Evolutionary conservation across 2,113 vertebrate genomes (phyloP), one percentile per base, ranked within the genome.

Genomic region (Cairina moschata): DNA sequence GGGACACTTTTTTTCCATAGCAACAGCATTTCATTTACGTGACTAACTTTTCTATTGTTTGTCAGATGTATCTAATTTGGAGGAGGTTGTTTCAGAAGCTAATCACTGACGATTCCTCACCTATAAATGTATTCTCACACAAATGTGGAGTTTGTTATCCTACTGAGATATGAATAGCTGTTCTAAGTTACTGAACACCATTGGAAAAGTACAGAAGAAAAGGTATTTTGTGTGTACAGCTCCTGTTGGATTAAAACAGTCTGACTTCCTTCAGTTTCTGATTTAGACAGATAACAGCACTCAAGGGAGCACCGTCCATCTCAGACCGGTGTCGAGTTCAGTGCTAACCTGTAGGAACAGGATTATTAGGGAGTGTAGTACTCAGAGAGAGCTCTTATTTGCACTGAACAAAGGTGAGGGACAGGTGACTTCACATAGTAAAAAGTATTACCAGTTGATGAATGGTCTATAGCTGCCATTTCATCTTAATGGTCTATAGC

Each of bases 41-140:
- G 78, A 82, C 71, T 86, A 54, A 12, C 65, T 96, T 93, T 74
- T 52, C 79, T 60, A 28, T 94, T 96, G 58, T 97, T 96, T 95
- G 55, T 88, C 73, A 95, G 62, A 72, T 38, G 7, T 40, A 32
- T 91, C 69, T 93, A 69, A 88, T 91, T 94, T 85, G 73, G 76
- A 96, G 92, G 82, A 63, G 75, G 36, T 55, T 63, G 54, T 90
- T 96, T 97, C 76, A 88, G n/a, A 14, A 88, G 81, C 74, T 94
- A 78, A 79, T 86, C 80, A 52, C 34, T 34, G 86, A 60, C 65
- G 48, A 80, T 76, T 86, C 84, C 65, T 92, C 83, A 93, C 56
- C 13, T 87, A 38, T 40, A 68, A 86, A 76, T 59, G 29, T 36
- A 22, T 63, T 67, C 78, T 92, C 74, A 31, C 44, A 14, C 31